Percentiles rank a stretch among this genome's conserved stretches.
Conservation (phyloP, 2,888 invertebrate species). For the Agrypnus murinus region DNA sequence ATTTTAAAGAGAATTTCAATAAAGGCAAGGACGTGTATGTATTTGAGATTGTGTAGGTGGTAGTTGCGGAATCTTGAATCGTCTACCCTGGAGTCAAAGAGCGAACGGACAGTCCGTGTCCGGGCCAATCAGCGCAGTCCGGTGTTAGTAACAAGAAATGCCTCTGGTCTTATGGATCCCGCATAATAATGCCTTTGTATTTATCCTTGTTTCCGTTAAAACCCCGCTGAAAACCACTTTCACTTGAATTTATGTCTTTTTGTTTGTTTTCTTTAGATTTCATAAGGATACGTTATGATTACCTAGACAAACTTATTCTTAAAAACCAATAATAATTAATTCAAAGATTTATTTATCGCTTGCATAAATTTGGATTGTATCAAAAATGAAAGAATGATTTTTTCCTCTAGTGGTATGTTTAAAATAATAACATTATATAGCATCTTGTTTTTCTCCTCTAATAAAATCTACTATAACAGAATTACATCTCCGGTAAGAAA, state of each 20-base stretch:
- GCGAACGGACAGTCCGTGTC: constrained; percentile 48
- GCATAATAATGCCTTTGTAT: constrained; percentile 47
- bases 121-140: constrained; percentile 49
- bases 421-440: too few relatives aligned
- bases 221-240: constrained; percentile 34
- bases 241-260: constrained; percentile 20
- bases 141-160: constrained; percentile 52
- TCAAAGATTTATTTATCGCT: too few relatives aligned
- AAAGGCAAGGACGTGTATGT: constrained; percentile 30
- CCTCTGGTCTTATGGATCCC: constrained; percentile 48
- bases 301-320: too few relatives aligned
- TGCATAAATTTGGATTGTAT: too few relatives aligned
- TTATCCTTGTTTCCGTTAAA: constrained; percentile 41
- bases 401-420: too few relatives aligned
- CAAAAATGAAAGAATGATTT: too few relatives aligned
- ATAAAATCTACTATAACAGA: too few relatives aligned
- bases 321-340: too few relatives aligned
- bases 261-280: background rate
- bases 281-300: too few relatives aligned
- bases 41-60: constrained; percentile 18
- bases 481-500: too few relatives aligned
- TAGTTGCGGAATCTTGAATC: constrained; percentile 47
- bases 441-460: too few relatives aligned
- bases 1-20: too few relatives aligned
- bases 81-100: constrained; percentile 49